Evolutionary conservation across 2,113 vertebrate species (phyloP).

Genomic region (Vulpes lagopus): DNA sequence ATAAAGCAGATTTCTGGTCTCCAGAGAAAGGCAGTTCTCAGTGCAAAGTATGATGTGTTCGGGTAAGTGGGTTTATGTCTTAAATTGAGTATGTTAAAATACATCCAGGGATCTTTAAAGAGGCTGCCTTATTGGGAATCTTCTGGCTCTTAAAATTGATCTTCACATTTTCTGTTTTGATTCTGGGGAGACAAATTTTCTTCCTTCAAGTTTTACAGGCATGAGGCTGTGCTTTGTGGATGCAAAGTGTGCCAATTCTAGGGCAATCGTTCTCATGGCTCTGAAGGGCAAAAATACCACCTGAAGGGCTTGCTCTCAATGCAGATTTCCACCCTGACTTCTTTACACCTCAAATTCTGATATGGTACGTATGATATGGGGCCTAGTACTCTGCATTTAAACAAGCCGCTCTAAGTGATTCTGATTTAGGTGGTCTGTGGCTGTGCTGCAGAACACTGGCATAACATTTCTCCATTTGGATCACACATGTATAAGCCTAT

Average conservation of each 20-base stretch:
- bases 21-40: slow-evolving; percentile 52
- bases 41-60: slow-evolving; percentile 39
- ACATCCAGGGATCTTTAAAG: slow-evolving; percentile 34
- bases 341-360: not conserved
- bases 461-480: not conserved
- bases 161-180: slow-evolving; percentile 42
- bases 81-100: slow-evolving; percentile 65
- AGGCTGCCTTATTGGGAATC: slow-evolving; percentile 42
- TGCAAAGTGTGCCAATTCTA: not conserved
- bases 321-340: not conserved
- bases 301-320: not conserved
- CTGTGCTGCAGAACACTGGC: not conserved
- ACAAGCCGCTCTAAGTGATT: not conserved
- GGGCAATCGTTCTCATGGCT: not conserved
- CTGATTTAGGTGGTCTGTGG: not conserved
- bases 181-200: slow-evolving; percentile 17
- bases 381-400: not conserved
- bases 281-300: not conserved
- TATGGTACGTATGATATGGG: not conserved
- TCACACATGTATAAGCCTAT: not conserved
- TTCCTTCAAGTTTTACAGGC: slow-evolving; percentile 49
- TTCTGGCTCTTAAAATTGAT: slow-evolving; percentile 19
- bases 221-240: not conserved
- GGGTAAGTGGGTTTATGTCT: slow-evolving; percentile 60
- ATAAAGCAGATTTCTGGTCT: slow-evolving; percentile 74